Evolutionary conservation across 2,888 invertebrate species (phyloP).

Genomic region (Lepas anatifera): DNA sequence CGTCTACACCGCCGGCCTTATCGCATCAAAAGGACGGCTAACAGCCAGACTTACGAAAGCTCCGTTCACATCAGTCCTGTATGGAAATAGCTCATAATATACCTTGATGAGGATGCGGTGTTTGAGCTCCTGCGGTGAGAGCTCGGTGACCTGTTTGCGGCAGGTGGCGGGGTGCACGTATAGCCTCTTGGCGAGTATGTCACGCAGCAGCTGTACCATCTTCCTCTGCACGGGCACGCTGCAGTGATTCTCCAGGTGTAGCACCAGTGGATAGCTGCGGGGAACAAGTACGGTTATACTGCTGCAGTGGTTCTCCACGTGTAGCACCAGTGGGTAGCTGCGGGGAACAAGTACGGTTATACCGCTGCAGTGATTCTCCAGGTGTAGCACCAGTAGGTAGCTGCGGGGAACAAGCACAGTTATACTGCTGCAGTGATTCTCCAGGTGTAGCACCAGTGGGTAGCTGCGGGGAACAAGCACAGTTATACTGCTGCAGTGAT

Average conservation of each 20-base stretch:
- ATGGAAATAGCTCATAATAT: slow-evolving; percentile 13
- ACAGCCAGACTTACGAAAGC: no score
- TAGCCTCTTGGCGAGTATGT: slow-evolving; percentile 30
- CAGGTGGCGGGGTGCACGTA: slow-evolving; percentile 25
- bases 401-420: no score
- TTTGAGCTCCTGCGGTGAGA: slow-evolving; percentile 35
- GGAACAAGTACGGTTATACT: no score
- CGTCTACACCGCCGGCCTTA: no score
- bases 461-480: no score
- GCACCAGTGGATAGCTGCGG: slow-evolving; percentile 33
- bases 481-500: no score
- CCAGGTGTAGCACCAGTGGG: slow-evolving; percentile 37
- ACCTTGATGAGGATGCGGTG: slow-evolving; percentile 38
- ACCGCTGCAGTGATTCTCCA: slow-evolving; percentile 33
- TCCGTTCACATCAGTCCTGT: no score
- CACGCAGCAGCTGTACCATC: slow-evolving; percentile 34
- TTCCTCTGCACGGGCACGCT: slow-evolving; percentile 30
- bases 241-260: slow-evolving; percentile 36
- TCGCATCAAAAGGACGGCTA: no score
- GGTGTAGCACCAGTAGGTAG: slow-evolving; percentile 35
- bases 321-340: slow-evolving; percentile 34
- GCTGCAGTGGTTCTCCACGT: slow-evolving; percentile 34
- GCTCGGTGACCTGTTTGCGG: slow-evolving; percentile 24
- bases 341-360: no score
- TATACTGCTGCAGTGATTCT: slow-evolving; percentile 31